Evolutionary conservation across 1,140 invertebrate genomes (phyloP), one percentile per base, ranked within the genome.

Genomic region (Diploscapter pachys): DNA sequence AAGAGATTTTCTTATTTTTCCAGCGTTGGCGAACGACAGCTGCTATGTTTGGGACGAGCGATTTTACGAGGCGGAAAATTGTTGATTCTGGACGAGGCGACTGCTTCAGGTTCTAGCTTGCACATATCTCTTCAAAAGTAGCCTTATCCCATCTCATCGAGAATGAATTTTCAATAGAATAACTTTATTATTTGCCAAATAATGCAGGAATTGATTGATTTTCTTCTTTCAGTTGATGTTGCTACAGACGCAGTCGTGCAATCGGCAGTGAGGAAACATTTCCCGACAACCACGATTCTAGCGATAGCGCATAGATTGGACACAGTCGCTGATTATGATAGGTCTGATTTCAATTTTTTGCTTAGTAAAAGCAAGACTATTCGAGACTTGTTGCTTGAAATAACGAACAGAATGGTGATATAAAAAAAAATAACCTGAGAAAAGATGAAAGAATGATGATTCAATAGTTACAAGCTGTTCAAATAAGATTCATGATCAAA

Each of bases 301-400:
- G 61, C 72, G 3, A 73, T 73, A 49, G 72, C 72, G 31, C 72
- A 73, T 65, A 52, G 72, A 9, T 65, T 73, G n/a, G 63, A 73
- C 52, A 73, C 72, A 4, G 62, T 73, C 11, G 72, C 63, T 8
- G 72, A 57, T 51, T 73, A 59, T 11, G 72, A 73, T 65, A 66
- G 71, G 71, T 73, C 48, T 53, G 70, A 4, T 52, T n/a, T 6
- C 48, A 61, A 61, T 31, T 0, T 31, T 31, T 31, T 31, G 31
- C 31, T 31, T 31, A 31, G 31, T 31, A 31, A 31, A 31, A 31
- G 31, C 31, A 31, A 31, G 31, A 31, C 31, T 31, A 31, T 31
- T 31, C 31, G 31, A 31, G 1, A 31, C 31, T 31, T 31, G 31
- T 31, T 1, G 31, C 31, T 31, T 31, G 31, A 31, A 31, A 31